Percentiles rank a stretch among this genome's conserved stretches.
Conservation (phyloP, 2,113 vertebrate species). For the Centropus unirufus region DNA sequence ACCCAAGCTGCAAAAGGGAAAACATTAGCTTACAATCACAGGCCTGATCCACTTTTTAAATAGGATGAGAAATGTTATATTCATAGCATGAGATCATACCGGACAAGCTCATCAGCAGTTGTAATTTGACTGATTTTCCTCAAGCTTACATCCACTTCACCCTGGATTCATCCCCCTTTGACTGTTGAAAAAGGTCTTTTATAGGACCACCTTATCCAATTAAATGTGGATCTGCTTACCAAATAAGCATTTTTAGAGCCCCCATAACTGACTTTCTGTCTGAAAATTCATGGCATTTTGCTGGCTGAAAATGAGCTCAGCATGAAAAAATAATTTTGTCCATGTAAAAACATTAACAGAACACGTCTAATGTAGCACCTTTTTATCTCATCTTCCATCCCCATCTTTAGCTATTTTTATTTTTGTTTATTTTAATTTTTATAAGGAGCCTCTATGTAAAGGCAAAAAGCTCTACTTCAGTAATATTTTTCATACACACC, state of each 20-base stretch:
- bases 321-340: background rate
- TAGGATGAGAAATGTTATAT: background rate
- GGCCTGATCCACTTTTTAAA: background rate
- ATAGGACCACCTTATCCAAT: background rate
- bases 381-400: background rate
- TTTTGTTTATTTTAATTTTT: background rate
- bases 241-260: background rate
- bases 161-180: background rate
- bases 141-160: background rate
- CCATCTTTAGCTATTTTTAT: background rate
- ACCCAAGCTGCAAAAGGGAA: background rate
- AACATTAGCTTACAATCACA: background rate
- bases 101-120: background rate
- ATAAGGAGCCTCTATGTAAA: background rate
- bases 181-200: background rate
- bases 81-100: background rate
- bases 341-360: background rate
- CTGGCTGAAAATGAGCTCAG: background rate
- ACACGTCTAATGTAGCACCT: background rate
- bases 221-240: background rate
- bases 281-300: background rate
- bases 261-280: background rate
- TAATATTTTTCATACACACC: background rate
- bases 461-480: background rate
- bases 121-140: background rate